Base-by-base conservation (phyloP, 1,140 invertebrate species). In the Spodoptera frugiperda region DNA sequence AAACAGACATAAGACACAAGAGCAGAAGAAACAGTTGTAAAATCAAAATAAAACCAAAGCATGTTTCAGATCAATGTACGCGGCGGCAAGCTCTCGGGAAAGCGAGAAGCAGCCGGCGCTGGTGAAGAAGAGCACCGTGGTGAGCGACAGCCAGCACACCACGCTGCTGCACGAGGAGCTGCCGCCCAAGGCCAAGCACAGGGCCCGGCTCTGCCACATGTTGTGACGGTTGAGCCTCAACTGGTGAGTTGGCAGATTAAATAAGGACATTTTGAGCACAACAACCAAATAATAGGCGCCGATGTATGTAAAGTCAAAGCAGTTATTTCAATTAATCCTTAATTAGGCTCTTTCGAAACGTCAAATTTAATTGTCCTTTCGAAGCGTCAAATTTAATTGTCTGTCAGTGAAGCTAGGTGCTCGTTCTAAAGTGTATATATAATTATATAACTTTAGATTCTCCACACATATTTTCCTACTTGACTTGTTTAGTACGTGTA, bases 51-150 rank as follows among this genome's bases (percentile, higher is more conserved):
- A 88, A 88, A 86, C 83, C 73, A 84, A 89, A 90, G 88, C 82
- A 85, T 91, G 79, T 85, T 91, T 55, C 87, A 94, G 95, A 80
- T 95, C 95, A 8, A 89, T 95, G 53, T 95, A 95, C 88, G 92
- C 93, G 3, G 90, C 93, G 63, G 92, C 92, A 84, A 94, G 91
- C 71, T 82, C 78, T 11, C 82, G 82, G 68, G 86, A 82, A 51
- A 48, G 59, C 88, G 81, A 93, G 89, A 12, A 84, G 85, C 3
- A 19, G 19, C 57, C 46, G 14, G 25, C 68, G 8, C 11, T 53
- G 61, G 76, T 77, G 79, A 82, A 73, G 76, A 80, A 88, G 51
- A 78, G 90, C 57, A 87, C 92, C n/a, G 89, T 91, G 19, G 53
- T 67, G 76, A 78, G 25, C 10, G 80, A 81, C 76, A 72, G 15